Evolutionary conservation across 2,797 vertebrate genomes (phyloP).

Genomic region (Carapus acus): DNA sequence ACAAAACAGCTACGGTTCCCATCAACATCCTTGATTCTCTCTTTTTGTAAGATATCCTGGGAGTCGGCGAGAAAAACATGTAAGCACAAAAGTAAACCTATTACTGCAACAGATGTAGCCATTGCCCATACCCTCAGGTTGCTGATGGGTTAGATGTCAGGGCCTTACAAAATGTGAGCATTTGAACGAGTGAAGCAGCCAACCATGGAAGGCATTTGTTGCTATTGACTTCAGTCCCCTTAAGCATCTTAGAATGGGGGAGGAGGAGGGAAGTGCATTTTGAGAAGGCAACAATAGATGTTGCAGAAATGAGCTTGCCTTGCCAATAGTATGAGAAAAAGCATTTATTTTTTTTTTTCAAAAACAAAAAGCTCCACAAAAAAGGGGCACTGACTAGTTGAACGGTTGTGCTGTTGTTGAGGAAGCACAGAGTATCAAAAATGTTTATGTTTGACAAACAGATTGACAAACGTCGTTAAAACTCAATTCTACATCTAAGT

Average conservation of each 20-base stretch:
- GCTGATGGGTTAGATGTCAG: conserved; percentile 61
- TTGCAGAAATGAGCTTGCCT: conserved; percentile 46
- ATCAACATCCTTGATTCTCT: conserved; percentile 48
- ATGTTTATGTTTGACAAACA: too few species aligned
- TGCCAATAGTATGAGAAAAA: conserved; percentile 52
- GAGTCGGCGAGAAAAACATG: conserved; percentile 58
- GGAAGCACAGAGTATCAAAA: too few species aligned
- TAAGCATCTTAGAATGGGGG: conserved; percentile 35
- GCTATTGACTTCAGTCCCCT: conserved; percentile 63
- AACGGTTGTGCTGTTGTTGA: too few species aligned
- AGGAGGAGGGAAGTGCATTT: conserved; percentile 46
- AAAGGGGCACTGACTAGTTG: too few species aligned
- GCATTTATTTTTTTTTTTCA: too few species aligned
- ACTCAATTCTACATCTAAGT: too few species aligned
- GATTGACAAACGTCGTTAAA: too few species aligned
- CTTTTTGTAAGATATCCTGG: conserved; percentile 34
- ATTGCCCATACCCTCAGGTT: conserved; percentile 53
- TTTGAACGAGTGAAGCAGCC: conserved; percentile 64
- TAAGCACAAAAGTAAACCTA: conserved; percentile 67
- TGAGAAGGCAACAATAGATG: conserved; percentile 70
- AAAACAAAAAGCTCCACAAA: too few species aligned
- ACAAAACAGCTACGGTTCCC: conserved; percentile 51
- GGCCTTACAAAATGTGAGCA: conserved; percentile 61
- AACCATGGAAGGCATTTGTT: conserved; percentile 58
- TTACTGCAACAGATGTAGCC: conserved; percentile 67